Conservation (phyloP, 1,140 invertebrate species). For the Octopus sinensis region DNA sequence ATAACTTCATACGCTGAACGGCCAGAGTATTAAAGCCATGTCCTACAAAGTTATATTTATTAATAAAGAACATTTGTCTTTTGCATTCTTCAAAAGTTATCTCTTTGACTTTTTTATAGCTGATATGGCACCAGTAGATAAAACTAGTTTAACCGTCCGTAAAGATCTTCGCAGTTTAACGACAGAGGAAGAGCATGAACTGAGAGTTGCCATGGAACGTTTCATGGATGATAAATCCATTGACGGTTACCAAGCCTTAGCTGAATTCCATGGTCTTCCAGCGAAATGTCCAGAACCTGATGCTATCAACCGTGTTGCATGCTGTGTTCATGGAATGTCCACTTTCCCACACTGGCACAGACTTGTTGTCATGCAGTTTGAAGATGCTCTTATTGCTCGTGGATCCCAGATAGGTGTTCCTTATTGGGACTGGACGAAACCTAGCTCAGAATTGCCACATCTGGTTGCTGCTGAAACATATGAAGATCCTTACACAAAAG, state of each 20-base stretch:
- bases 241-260: conserved; percentile 15
- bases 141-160: not conserved
- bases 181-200: conserved; percentile 20
- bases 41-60: not conserved
- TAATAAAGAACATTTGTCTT: not conserved
- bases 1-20: not conserved
- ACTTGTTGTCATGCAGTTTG: conserved; percentile 33
- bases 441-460: conserved; percentile 19
- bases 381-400: conserved; percentile 30
- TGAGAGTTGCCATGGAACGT: conserved; percentile 26
- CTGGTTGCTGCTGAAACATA: conserved; percentile 19
- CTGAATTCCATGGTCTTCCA: conserved; percentile 12
- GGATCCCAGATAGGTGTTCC: conserved; percentile 30
- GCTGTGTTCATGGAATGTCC: conserved; percentile 33
- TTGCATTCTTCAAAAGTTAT: no score
- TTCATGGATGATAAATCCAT: conserved; percentile 19
- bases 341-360: conserved; percentile 37
- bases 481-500: conserved; percentile 18
- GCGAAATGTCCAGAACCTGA: conserved; percentile 10
- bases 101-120: not conserved
- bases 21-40: no score
- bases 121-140: not conserved
- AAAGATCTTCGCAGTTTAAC: conserved; percentile 27
- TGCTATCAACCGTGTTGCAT: conserved; percentile 18
- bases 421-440: conserved; percentile 32